A percentile compares a stretch with the other conserved stretches of the same genome.
phyloP scores from a whole-genome alignment of 2,113 vertebrate genomes.

The Myotis lucifugus region DNA sequence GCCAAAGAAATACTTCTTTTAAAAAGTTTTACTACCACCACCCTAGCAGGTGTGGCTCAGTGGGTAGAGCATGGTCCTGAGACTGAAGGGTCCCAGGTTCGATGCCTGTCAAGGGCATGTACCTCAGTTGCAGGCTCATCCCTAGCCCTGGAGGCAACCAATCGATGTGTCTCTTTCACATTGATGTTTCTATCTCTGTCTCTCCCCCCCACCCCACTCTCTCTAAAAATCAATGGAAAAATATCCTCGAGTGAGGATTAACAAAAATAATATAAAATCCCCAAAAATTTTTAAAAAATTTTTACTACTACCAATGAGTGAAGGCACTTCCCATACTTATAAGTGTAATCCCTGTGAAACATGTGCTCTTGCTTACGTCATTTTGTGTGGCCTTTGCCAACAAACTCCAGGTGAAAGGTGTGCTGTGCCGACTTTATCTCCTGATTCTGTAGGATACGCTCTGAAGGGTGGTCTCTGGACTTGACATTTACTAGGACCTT shows the following conservation, averaged over 20 bases:
- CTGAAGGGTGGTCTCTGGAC: background rate
- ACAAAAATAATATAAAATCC: too few relatives aligned
- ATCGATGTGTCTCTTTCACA: background rate
- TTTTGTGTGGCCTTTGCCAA: background rate
- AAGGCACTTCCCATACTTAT: background rate
- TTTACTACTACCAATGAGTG: background rate
- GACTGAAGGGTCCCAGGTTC: background rate
- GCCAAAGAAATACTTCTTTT: background rate
- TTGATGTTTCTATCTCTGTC: background rate
- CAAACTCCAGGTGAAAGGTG: background rate
- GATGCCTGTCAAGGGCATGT: background rate
- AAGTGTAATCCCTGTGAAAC: background rate
- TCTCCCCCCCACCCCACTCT: too few relatives aligned
- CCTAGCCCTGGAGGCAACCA: background rate
- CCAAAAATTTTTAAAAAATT: too few relatives aligned
- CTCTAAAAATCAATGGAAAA: background rate
- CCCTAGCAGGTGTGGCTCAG: background rate
- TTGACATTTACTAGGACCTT: background rate
- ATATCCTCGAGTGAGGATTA: background rate
- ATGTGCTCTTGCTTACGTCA: background rate
- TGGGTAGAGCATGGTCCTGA: background rate
- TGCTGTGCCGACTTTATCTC: background rate
- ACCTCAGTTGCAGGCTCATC: background rate
- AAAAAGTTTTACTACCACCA: background rate
- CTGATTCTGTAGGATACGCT: background rate